These are phyloP conservation scores for Armadillidium nasatum DNA, from an alignment of 1,140 invertebrate species.

Conservation along the genomic window DNA sequence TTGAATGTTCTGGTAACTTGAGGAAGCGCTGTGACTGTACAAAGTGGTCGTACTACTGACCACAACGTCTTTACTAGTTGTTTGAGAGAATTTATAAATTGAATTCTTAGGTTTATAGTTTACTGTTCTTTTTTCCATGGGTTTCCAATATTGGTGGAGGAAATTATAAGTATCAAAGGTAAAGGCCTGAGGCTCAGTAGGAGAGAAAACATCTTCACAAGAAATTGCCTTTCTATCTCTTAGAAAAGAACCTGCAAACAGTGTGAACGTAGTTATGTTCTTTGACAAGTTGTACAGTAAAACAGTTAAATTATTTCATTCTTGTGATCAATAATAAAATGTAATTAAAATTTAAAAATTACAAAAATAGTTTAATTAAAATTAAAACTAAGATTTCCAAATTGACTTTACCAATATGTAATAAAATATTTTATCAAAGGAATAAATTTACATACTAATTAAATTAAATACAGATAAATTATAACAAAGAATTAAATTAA, in stretches of 20 bases:
- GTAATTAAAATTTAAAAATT: too few species aligned
- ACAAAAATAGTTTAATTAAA: too few species aligned
- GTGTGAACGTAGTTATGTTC: not conserved
- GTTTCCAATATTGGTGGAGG: not conserved
- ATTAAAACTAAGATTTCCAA: too few species aligned
- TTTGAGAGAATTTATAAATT: not conserved
- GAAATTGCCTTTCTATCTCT: not conserved
- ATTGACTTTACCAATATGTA: too few species aligned
- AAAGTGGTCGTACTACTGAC: constrained; percentile 1
- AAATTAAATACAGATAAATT: too few species aligned
- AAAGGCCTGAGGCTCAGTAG: constrained; percentile 2
- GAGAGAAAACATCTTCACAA: constrained; percentile 3
- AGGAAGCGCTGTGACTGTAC: not conserved
- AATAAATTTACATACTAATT: too few species aligned
- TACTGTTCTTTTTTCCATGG: not conserved
- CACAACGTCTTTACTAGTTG: not conserved
- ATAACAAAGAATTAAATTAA: too few species aligned
- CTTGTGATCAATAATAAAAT: too few species aligned
- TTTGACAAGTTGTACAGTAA: too few species aligned
- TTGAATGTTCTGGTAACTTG: not conserved
- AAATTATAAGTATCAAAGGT: constrained; percentile 4
- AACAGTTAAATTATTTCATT: too few species aligned
- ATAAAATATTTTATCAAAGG: too few species aligned
- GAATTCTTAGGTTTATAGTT: not conserved
- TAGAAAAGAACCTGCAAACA: constrained; percentile 2